Conservation (phyloP, 2,888 invertebrate species). For the Dasypolia templi region DNA sequence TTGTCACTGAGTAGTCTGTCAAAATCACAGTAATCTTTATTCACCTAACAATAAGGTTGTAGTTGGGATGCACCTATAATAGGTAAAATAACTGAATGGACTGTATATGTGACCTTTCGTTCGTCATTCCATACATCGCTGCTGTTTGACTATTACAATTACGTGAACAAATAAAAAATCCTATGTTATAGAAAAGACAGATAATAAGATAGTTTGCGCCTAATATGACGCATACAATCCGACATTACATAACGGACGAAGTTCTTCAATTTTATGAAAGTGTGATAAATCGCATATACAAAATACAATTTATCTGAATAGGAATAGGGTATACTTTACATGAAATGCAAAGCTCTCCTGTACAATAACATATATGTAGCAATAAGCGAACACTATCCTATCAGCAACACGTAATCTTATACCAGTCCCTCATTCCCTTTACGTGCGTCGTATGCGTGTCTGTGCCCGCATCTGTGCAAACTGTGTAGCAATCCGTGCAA, state of each 20-base stretch:
- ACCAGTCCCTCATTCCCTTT: neutral
- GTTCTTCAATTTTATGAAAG: neutral
- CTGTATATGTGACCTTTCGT: too few relatives aligned
- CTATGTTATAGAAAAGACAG: neutral
- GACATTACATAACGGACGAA: neutral
- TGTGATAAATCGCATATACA: neutral
- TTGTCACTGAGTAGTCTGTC: too few relatives aligned
- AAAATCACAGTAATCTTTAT: too few relatives aligned
- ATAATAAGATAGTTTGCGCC: neutral
- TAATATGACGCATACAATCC: neutral
- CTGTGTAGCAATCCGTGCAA: constrained; percentile 20
- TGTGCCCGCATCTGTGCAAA: constrained; percentile 32
- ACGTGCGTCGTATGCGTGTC: constrained; percentile 2
- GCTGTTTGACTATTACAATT: neutral
- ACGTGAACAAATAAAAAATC: neutral
- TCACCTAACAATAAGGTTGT: too few relatives aligned
- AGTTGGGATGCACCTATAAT: too few relatives aligned
- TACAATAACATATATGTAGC: neutral
- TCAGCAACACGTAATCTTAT: neutral
- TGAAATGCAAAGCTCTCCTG: neutral
- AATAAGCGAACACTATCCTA: neutral
- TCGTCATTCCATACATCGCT: neutral
- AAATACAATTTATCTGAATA: neutral
- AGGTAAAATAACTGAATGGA: too few relatives aligned
- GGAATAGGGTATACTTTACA: neutral